Evolutionary conservation across 2,888 invertebrate genomes (phyloP), one percentile per base, ranked within the genome.

Genomic region (Eulithis prunata): DNA sequence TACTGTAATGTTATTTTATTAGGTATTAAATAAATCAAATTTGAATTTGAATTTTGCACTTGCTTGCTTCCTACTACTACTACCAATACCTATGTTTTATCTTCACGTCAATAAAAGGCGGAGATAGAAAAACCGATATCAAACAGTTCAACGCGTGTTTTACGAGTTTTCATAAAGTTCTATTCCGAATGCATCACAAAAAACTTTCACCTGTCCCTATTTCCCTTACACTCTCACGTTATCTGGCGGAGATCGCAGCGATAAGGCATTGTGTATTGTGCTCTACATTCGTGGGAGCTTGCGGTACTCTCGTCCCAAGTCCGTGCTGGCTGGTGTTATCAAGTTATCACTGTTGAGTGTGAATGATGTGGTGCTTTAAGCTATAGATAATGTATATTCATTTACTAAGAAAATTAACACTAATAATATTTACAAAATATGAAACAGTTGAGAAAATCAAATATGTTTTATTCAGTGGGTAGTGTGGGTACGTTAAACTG

Each of bases 251-350:
- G 63, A 67, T 67, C 21, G 38, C 57, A 12, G 57, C 60, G 67
- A 63, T 67, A 67, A 67, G 60, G 45, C 52, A 62, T 58, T 62
- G 58, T 62, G 58, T n/a, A 62, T 67, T 67, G 63, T 67, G 60
- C 57, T 67, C 56, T 21, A 57, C 13, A 57, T 67, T 56, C 63
- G 63, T 64, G 67, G 54, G 67, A 67, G 57, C 59, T 57, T 56
- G 54, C 67, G 63, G 63, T 67, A 43, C 58, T 43, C 41, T 41
- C 38, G 45, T 46, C 53, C 11, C 57, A 57, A 54, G 60, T 12
- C 12, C 11, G n/a, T 38, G 36, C 12, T 53, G 38, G 41, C 8
- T 41, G 8, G 10, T 41, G 13, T 54, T 54, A 53, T 52, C 52
- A 36, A 28, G 12, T 53, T 38, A 54, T 54, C 13, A 28, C 36